A percentile compares a stretch with the other conserved stretches of the same genome.
Evolutionary conservation across 1,140 invertebrate genomes (phyloP).

Genomic region (Aporrectodea caliginosa): DNA sequence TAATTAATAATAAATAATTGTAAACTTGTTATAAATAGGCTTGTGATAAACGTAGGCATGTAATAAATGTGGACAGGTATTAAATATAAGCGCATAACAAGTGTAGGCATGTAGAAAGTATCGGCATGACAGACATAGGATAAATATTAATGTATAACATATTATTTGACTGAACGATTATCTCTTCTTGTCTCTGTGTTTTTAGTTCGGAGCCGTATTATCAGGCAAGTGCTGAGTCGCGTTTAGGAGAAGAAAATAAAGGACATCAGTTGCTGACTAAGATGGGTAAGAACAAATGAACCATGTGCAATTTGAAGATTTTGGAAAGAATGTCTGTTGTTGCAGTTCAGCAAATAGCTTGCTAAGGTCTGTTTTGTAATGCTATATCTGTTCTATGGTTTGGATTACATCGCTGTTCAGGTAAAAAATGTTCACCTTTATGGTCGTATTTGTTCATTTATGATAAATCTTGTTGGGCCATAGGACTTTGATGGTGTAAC

Average conservation of each 20-base stretch:
- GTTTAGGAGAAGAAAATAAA: constrained; percentile 80
- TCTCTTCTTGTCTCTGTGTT: too few species aligned
- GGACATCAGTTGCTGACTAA: constrained; percentile 91
- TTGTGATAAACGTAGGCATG: too few species aligned
- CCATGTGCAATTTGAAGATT: neutral
- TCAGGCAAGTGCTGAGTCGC: constrained; percentile 31
- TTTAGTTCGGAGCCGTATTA: constrained; percentile 6
- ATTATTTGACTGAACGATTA: too few species aligned
- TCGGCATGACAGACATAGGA: too few species aligned
- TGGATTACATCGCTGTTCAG: neutral
- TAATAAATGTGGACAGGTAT: too few species aligned
- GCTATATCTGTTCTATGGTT: neutral
- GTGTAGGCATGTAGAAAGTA: too few species aligned
- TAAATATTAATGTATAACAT: too few species aligned
- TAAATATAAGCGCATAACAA: too few species aligned
- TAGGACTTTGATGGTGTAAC: too few species aligned
- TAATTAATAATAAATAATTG: too few species aligned
- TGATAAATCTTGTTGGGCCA: too few species aligned
- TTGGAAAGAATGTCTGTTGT: neutral
- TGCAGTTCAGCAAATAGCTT: neutral
- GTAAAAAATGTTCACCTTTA: neutral
- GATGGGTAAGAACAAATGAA: constrained; percentile 65
- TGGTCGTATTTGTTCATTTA: neutral
- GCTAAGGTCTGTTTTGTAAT: neutral
- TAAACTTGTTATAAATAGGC: too few species aligned